These are phyloP conservation scores for Pituophis catenifer DNA, from an alignment of 2,113 vertebrate genomes.

Conservation along the genomic window DNA sequence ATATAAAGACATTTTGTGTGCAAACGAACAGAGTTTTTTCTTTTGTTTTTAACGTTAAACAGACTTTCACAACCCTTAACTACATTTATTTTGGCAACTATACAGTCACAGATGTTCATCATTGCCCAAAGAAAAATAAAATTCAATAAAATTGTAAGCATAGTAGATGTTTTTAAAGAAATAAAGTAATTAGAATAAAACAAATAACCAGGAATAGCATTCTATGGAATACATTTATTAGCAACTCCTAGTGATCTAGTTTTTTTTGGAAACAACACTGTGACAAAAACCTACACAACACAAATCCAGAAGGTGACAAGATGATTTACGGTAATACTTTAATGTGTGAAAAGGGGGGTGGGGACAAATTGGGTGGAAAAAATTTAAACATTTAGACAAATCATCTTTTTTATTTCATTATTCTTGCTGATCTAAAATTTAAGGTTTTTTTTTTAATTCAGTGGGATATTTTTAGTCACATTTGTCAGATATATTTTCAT, in stretches of 20 bases:
- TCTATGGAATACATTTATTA: constrained; percentile 30
- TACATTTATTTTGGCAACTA: constrained; percentile 65
- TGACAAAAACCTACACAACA: constrained; percentile 63
- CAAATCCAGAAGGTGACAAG: constrained; percentile 50
- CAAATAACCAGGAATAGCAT: constrained; percentile 24
- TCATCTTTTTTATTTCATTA: not conserved
- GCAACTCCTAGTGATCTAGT: constrained; percentile 51
- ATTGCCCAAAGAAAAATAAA: constrained; percentile 43
- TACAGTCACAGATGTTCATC: constrained; percentile 64
- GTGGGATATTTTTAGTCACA: not conserved
- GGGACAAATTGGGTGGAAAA: constrained; percentile 32
- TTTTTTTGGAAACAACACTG: constrained; percentile 52
- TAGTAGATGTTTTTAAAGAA: constrained; percentile 40
- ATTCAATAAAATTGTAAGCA: constrained; percentile 30
- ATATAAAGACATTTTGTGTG: constrained; percentile 44
- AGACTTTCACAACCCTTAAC: constrained; percentile 54
- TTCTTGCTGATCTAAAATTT: constrained; percentile 6
- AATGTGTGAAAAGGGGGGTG: constrained; percentile 42
- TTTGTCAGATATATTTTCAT: not conserved
- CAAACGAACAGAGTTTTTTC: constrained; percentile 21
- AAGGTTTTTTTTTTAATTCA: not conserved
- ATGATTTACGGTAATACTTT: constrained; percentile 48
- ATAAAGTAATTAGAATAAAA: constrained; percentile 40
- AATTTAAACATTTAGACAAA: not conserved
- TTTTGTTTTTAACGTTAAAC: constrained; percentile 35